These are phyloP conservation scores for Agrotis exclamationis DNA, from an alignment of 2,888 invertebrate species.

Conservation along the genomic window DNA sequence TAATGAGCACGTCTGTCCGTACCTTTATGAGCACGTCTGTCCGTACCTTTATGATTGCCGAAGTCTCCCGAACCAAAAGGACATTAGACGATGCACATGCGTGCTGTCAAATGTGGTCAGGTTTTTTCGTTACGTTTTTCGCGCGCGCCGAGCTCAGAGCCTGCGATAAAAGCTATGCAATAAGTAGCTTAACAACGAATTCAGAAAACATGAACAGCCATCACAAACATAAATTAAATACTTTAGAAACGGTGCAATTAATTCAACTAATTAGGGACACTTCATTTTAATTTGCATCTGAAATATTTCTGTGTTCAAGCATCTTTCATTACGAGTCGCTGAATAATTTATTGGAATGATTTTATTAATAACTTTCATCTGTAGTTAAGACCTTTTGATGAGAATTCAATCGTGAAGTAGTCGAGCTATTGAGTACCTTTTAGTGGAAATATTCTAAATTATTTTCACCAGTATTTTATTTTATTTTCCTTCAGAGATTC, in stretches of 20 bases:
- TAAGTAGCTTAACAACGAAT: too few relatives aligned
- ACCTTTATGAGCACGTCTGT: too few relatives aligned
- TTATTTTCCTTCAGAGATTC: neutral
- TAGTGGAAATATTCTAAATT: neutral
- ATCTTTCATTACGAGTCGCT: constrained; percentile 11
- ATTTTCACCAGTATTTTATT: neutral
- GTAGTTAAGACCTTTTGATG: constrained; percentile 35
- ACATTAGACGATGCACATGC: too few relatives aligned
- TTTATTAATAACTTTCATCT: constrained; percentile 13
- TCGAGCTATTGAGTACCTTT: constrained; percentile 8
- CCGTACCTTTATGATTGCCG: too few relatives aligned
- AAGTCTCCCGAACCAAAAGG: too few relatives aligned
- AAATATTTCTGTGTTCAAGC: constrained; percentile 35
- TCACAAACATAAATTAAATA: constrained; percentile 25
- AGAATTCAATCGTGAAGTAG: constrained; percentile 28
- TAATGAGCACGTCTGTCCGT: too few relatives aligned
- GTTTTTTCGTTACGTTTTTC: too few relatives aligned
- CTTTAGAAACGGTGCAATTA: constrained; percentile 26
- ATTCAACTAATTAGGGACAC: constrained; percentile 28
- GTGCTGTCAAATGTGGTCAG: too few relatives aligned
- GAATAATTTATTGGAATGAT: constrained; percentile 39
- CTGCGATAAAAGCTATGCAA: too few relatives aligned
- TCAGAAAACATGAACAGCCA: neutral
- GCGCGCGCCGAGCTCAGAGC: too few relatives aligned
- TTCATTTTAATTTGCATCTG: constrained; percentile 24